Evolutionary conservation across 2,888 invertebrate species (phyloP).

Genomic region (Augiades crinisus): DNA sequence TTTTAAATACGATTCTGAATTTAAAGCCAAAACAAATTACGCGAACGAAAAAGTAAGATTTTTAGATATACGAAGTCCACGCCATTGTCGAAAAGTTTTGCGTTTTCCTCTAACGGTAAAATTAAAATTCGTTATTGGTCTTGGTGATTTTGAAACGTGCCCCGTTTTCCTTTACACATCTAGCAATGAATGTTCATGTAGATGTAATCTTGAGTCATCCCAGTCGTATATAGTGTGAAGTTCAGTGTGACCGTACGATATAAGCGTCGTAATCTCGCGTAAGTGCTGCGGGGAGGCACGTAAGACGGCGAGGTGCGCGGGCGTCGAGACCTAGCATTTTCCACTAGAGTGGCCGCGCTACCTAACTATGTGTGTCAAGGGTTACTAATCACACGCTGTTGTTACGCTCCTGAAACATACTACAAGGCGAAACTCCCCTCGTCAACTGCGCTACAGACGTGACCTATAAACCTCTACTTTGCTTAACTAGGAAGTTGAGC

Average conservation of each 20-base stretch:
- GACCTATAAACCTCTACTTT: not conserved
- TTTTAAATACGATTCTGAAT: too few species aligned
- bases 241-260: not conserved
- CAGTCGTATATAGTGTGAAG: not conserved
- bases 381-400: slow-evolving; percentile 72
- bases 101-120: slow-evolving; percentile 14
- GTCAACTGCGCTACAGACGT: slow-evolving; percentile 10
- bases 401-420: slow-evolving; percentile 65
- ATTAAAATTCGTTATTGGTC: slow-evolving; percentile 13
- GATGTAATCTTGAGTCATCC: not conserved
- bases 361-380: slow-evolving; percentile 73
- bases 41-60: not conserved
- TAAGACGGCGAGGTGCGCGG: slow-evolving; percentile 45
- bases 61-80: not conserved
- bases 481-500: not conserved
- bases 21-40: not conserved
- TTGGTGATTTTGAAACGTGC: slow-evolving; percentile 23
- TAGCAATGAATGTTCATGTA: not conserved
- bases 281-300: slow-evolving; percentile 41
- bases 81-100: not conserved
- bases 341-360: slow-evolving; percentile 69
- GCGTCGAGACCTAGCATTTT: slow-evolving; percentile 70
- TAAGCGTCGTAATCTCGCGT: slow-evolving; percentile 30
- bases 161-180: slow-evolving; percentile 22
- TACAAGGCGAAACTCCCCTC: slow-evolving; percentile 31